Evolutionary conservation across 2,888 invertebrate genomes (phyloP), one percentile per base, ranked within the genome.

Genomic region (Caenorhabditis parvicauda): DNA sequence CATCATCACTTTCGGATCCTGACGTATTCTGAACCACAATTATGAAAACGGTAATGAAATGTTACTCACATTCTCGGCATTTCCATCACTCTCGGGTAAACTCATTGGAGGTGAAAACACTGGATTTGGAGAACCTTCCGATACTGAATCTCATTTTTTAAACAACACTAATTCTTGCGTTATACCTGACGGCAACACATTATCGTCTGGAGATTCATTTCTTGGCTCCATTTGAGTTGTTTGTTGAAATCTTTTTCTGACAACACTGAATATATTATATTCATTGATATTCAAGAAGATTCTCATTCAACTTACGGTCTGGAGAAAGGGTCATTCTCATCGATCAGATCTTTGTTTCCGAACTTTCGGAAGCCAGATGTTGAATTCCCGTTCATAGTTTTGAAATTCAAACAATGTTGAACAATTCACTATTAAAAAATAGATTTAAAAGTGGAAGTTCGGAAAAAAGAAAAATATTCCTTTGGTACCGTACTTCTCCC

Each of bases 321-420:
- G 2, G 70, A 70, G 42, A 72, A 72, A 3, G 67, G 67, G 19
- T 61, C 59, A 44, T 70, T 61, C 12, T 54, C 56, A 7, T 69
- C 62, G 67, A 51, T 14, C 64, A 49, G 14, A 66, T 47, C 21
- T 35, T 29, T 54, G 82, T 92, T 93, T 43, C 48, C 45, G 3
- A 32, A 22, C 25, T 28, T 47, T 21, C 19, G 37, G 3, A 19
- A 25, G 2, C 29, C 19, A 3, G 24, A 5, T 35, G 27, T 21
- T 28, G 14, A 17, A 14, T n/a, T 17, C 25, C 38, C 25, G 14
- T 22, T 27, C 35, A 19, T n/a, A 46, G 35, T 9, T 5, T 38
- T 14, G n/a, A 38, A 14, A 5, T 7, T 38, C 7, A 38, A 38
- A 14, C 38, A 4, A 14, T 14, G 14, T 38, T 19, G 5, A 14